Conservation (phyloP, 2,113 vertebrate species). For the Oncorhynchus nerka region DNA sequence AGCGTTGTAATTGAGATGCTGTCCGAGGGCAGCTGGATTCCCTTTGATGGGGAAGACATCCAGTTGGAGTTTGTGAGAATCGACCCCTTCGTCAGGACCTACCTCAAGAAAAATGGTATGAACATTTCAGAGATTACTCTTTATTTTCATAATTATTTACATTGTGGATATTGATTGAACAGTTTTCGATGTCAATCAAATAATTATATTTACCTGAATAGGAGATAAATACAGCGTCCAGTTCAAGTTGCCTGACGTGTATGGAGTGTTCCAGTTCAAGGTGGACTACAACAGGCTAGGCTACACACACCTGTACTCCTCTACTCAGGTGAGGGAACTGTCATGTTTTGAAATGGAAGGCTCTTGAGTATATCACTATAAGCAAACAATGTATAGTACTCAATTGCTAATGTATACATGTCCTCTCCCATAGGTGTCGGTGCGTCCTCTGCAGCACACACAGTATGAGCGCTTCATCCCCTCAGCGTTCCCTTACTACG, state of each 20-base stretch:
- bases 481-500: constrained; percentile 93
- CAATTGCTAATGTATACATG: background rate
- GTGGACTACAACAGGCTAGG: constrained; percentile 96
- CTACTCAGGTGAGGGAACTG: constrained; percentile 82
- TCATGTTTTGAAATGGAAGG: background rate
- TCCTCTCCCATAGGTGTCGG: constrained; percentile 81
- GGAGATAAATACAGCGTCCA: constrained; percentile 91
- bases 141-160: too few species aligned
- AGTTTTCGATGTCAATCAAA: too few species aligned
- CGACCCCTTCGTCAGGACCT: constrained; percentile 94
- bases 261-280: constrained; percentile 97
- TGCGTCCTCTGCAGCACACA: constrained; percentile 95
- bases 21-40: constrained; percentile 86
- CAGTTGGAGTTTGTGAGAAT: constrained; percentile 98
- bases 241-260: constrained; percentile 95
- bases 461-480: constrained; percentile 98
- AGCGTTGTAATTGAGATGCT: constrained; percentile 94
- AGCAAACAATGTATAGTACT: background rate
- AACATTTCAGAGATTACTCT: background rate
- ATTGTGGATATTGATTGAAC: too few species aligned
- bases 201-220: constrained; percentile 43
- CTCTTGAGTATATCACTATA: background rate
- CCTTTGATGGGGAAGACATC: constrained; percentile 93
- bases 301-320: constrained; percentile 94
- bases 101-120: constrained; percentile 90